phyloP scores from a whole-genome alignment of 2,797 vertebrate genomes.

The Carduelis carduelis region DNA sequence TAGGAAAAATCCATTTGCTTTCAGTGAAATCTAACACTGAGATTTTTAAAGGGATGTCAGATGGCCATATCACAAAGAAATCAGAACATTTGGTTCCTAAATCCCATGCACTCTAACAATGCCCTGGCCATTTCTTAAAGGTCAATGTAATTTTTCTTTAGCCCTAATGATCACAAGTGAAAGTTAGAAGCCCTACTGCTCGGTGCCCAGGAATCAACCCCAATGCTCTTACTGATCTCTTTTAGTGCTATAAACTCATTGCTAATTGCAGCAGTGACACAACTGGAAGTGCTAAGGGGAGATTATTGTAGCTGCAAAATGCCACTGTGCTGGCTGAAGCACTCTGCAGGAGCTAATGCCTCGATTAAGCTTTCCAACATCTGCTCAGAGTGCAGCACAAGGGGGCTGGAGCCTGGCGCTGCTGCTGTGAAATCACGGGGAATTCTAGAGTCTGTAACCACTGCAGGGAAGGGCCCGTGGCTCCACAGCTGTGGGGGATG shows the following conservation, averaged over 20 bases:
- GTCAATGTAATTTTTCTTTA: not conserved
- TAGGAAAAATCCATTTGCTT: not conserved
- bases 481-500: not conserved
- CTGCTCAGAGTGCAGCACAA: not conserved
- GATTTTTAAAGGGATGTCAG: not conserved
- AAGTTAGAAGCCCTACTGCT: not conserved
- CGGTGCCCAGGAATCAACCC: not conserved
- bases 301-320: constrained; percentile 38
- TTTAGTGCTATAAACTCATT: not conserved
- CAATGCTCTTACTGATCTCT: not conserved
- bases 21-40: not conserved
- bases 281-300: not conserved
- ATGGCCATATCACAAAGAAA: not conserved
- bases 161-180: not conserved
- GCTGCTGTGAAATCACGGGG: not conserved
- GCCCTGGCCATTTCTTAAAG: not conserved
- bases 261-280: constrained; percentile 42
- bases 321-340: not conserved
- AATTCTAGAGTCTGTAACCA: not conserved
- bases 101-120: not conserved
- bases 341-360: not conserved
- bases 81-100: not conserved
- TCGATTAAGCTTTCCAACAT: not conserved
- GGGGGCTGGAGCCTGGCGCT: not conserved
- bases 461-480: not conserved